Base-by-base conservation (phyloP, 1,140 invertebrate species). In the Cotesia typhae region DNA sequence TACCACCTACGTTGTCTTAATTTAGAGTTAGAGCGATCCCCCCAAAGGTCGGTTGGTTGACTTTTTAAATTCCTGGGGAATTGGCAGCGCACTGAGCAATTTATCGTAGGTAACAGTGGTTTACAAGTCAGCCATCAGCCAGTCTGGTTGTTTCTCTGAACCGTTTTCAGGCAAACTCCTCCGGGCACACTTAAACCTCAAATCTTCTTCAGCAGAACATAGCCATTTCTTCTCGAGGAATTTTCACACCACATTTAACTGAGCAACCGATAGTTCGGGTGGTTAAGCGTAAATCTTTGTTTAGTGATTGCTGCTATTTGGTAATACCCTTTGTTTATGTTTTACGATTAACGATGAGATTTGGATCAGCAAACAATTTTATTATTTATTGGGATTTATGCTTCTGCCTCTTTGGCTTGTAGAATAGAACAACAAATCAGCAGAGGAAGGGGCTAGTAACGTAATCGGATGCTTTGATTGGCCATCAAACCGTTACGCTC, bases 151-250 rank as follows among this genome's bases (percentile, higher is more conserved):
- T 63, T 63, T 35, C 12, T 20, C 28, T 7, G 14, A 38, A 67
- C 28, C n/a, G 52, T 52, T 53, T 20, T 4, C 5, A 14, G 52
- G 14, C 36, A 28, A 28, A 28, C 28, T 47, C 52, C 12, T 55
- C 68, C 20, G 53, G 72, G 36, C 73, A 67, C 72, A 76, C 68
- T 77, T 79, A 80, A 81, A 80, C 80, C 78, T 81, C 77, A 80
- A 81, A 81, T 81, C 78, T 81, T 78, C 67, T 68, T 76, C 72
- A 20, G 60, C 66, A 70, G 63, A 70, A 70, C 28, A 28, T 28
- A 28, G 28, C 28, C 28, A 28, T 28, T 28, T 47, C 41, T 47
- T 6, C 41, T 47, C 28, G 28, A 67, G 64, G 55, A 41, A 38
- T 41, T 35, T 38, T 28, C 35, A 52, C 60, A 66, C 63, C 74